phyloP scores from a whole-genome alignment of 2,797 vertebrate species.

The Kryptopterus vitreolus region DNA sequence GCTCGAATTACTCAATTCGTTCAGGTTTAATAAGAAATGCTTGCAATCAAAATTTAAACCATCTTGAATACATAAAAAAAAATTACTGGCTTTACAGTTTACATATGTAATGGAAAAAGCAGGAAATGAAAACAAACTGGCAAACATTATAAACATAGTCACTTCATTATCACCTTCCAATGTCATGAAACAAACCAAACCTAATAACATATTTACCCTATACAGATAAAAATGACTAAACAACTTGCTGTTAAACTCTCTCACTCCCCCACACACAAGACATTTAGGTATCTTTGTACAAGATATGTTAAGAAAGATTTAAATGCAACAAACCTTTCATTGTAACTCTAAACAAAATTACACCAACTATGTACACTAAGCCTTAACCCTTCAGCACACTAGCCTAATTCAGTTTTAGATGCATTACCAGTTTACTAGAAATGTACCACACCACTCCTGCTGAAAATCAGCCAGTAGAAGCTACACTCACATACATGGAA shows the following conservation, averaged over 20 bases:
- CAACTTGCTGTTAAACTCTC: slow-evolving; percentile 52
- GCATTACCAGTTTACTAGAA: slow-evolving; percentile 66
- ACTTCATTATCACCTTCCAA: slow-evolving; percentile 67
- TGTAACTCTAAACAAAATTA: slow-evolving; percentile 72
- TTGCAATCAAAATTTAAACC: slow-evolving; percentile 27
- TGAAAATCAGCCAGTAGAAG: slow-evolving; percentile 58
- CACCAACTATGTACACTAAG: slow-evolving; percentile 75
- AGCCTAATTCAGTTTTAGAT: slow-evolving; percentile 60
- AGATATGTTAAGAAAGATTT: slow-evolving; percentile 74
- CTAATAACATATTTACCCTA: slow-evolving; percentile 68
- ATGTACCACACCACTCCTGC: slow-evolving; percentile 63
- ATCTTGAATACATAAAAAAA: slow-evolving; percentile 29
- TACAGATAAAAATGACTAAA: slow-evolving; percentile 73
- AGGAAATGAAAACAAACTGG: slow-evolving; percentile 61
- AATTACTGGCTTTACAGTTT: slow-evolving; percentile 42
- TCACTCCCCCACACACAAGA: slow-evolving; percentile 57
- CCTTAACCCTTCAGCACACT: slow-evolving; percentile 57
- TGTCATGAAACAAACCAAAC: slow-evolving; percentile 70
- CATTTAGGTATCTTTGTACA: slow-evolving; percentile 76
- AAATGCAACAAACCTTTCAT: slow-evolving; percentile 62
- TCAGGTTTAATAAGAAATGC: slow-evolving; percentile 35
- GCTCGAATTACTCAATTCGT: slow-evolving; percentile 6
- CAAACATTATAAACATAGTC: slow-evolving; percentile 63
- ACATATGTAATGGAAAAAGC: slow-evolving; percentile 35
- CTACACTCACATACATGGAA: slow-evolving; percentile 59